Evolutionary conservation across 2,888 invertebrate genomes (phyloP), one percentile per base, ranked within the genome.

Genomic region (Perizoma affinitatum): DNA sequence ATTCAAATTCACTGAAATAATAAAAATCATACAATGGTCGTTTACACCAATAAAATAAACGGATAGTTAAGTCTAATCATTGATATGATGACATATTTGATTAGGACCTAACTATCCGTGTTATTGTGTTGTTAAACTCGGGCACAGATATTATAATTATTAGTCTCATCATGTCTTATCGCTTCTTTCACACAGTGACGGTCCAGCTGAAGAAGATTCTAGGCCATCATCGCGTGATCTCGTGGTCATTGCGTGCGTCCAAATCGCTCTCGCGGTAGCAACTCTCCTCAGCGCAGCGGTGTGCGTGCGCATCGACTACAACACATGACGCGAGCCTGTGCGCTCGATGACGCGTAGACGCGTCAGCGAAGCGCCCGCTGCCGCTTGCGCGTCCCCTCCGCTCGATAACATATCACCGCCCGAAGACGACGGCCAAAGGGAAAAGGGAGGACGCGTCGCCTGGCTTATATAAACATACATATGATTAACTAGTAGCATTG

Each of bases 391-490:
- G 3, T n/a, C 82, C 68, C 80, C 84, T 70, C 50, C 81, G 48
- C 76, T 79, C 10, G 81, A 80, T 53, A 77, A 67, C 63, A 79
- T 79, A 61, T 69, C 82, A 35, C 75, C 86, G 48, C 79, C 87
- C 65, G 83, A 84, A 11, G 77, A 79, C 53, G 71, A 77, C 40
- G 61, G 71, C 73, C 35, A 76, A 72, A 4, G 88, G 52, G 93
- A 93, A 55, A 88, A 93, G 66, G 88, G 91, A 36, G 91, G 93
- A 7, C 84, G 93, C 38, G 94, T 94, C 6, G 94, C 94, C 35
- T 94, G 94, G 94, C 88, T 94, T 62, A 93, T 93, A 76, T 94
- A 92, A 90, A 78, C 42, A 61, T 10, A 35, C 8, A 11, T 35
- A 22, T 8, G 11, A 8, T 22, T 22, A 22, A 22, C 22, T 22